phyloP scores from a whole-genome alignment of 2,797 vertebrate genomes.

The Ceyx erithaca region DNA sequence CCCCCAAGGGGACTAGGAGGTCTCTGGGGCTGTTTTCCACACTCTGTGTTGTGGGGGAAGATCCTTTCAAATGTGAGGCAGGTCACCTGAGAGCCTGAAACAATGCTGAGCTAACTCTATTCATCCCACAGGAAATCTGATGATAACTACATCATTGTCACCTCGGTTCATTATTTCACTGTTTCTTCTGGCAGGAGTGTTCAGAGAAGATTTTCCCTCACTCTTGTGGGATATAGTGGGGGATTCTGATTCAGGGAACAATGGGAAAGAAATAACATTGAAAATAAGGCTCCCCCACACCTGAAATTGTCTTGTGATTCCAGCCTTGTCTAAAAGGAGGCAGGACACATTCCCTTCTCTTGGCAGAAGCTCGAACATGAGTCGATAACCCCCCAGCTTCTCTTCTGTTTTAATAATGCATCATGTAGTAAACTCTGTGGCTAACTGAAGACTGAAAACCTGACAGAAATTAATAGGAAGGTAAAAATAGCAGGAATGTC shows the following conservation, averaged over 20 bases:
- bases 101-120: constrained; percentile 13
- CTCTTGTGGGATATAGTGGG: constrained; percentile 14
- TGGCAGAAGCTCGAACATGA: background rate
- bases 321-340: background rate
- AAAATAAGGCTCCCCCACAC: constrained; percentile 4
- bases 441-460: constrained; percentile 12
- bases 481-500: constrained; percentile 8
- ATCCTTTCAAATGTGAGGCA: background rate
- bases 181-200: constrained; percentile 23
- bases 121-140: constrained; percentile 52
- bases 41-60: background rate
- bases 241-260: constrained; percentile 47
- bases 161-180: constrained; percentile 32
- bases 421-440: background rate
- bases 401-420: constrained; percentile 25
- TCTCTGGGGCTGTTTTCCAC: background rate
- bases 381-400: constrained; percentile 4
- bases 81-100: constrained; percentile 1
- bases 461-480: constrained; percentile 49
- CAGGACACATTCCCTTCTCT: background rate
- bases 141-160: constrained; percentile 43
- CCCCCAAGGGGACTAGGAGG: background rate
- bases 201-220: constrained; percentile 22
- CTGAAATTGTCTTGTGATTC: constrained; percentile 15
- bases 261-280: constrained; percentile 5